Percentiles rank a stretch among this genome's conserved stretches.
phyloP scores from a whole-genome alignment of 2,888 invertebrate genomes.

The Apocheima hispidaria region DNA sequence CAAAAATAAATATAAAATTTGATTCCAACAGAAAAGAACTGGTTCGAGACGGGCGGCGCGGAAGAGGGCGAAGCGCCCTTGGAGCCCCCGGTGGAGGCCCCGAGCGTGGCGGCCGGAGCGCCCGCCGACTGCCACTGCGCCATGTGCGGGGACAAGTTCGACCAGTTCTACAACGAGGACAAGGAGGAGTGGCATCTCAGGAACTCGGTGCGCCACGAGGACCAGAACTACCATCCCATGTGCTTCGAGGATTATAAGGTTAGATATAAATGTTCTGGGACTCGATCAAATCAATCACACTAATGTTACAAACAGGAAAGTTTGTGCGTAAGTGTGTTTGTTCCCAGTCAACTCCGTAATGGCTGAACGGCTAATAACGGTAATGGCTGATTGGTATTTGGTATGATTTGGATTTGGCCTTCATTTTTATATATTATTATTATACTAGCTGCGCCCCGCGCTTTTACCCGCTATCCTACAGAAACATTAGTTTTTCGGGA shows the following conservation, averaged over 20 bases:
- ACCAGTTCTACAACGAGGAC: constrained; percentile 98
- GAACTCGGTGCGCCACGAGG: constrained; percentile 92
- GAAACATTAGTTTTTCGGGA: too few species aligned
- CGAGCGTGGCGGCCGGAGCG: constrained; percentile 90
- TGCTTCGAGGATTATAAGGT: constrained; percentile 96
- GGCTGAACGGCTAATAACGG: too few species aligned
- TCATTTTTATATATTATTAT: too few species aligned
- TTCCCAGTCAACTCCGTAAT: too few species aligned
- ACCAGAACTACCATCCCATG: constrained; percentile 93
- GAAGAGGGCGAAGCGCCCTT: constrained; percentile 69
- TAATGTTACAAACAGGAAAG: too few species aligned
- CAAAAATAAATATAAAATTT: too few species aligned
- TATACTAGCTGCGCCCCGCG: too few species aligned
- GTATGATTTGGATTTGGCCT: too few species aligned
- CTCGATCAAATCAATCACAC: too few species aligned
- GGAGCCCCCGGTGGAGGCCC: constrained; percentile 72
- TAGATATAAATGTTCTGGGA: not conserved
- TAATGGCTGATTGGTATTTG: too few species aligned
- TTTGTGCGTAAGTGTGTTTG: too few species aligned
- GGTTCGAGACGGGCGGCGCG: constrained; percentile 91
- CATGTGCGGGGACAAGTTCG: constrained; percentile 97
- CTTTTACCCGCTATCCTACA: too few species aligned
- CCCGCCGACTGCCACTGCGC: constrained; percentile 91
- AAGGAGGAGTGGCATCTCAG: constrained; percentile 98
- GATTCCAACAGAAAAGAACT: constrained; percentile 91